Conservation (phyloP, 1,140 invertebrate species). For the Nephila pilipes region DNA sequence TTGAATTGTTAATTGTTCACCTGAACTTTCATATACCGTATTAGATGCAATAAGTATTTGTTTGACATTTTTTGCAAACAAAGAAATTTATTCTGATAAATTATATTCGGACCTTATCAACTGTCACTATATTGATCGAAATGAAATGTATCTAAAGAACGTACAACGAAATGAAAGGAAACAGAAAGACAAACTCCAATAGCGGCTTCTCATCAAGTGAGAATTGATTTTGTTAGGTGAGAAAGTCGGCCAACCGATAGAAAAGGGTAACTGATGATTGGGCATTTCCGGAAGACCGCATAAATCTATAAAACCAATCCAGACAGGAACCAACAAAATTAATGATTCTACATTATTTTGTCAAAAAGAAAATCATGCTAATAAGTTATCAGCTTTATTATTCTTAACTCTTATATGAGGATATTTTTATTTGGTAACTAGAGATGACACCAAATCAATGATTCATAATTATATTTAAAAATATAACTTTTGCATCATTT, state of each 20-base stretch:
- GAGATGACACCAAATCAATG: too few species aligned
- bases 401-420: too few species aligned
- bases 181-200: slow-evolving; percentile 13
- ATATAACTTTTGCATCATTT: too few species aligned
- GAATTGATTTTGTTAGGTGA: slow-evolving; percentile 32
- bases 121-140: background rate
- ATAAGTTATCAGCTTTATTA: slow-evolving; percentile 12
- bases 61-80: too few species aligned
- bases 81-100: too few species aligned
- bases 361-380: background rate
- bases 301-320: background rate
- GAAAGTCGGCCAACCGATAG: slow-evolving; percentile 20
- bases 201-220: background rate
- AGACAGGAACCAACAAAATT: background rate
- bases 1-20: too few species aligned
- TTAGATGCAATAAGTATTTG: too few species aligned
- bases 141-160: background rate
- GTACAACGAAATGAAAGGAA: background rate
- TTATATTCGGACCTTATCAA: background rate
- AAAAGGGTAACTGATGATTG: slow-evolving; percentile 11
- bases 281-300: slow-evolving; percentile 1
- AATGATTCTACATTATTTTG: background rate
- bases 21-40: too few species aligned
- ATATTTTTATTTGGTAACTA: too few species aligned
- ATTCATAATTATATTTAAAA: too few species aligned